Evolutionary conservation across 2,888 invertebrate genomes (phyloP).

Genomic region (Periphyllus acericola): DNA sequence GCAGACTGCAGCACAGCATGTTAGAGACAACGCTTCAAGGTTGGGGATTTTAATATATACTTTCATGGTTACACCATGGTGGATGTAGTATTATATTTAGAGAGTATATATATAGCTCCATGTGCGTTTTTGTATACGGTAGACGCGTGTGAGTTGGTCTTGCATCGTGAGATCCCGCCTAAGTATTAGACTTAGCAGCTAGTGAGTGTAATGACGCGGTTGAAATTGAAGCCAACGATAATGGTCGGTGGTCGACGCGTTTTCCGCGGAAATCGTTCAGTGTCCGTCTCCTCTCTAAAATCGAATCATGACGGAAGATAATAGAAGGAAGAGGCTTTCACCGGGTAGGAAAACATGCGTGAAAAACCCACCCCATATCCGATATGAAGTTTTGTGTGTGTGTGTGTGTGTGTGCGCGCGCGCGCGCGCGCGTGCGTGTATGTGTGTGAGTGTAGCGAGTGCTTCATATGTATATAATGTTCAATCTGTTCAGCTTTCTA

Average conservation of each 20-base stretch:
- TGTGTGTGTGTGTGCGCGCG: too few relatives aligned
- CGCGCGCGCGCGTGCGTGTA: too few relatives aligned
- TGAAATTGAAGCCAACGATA: background rate
- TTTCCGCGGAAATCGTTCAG: background rate
- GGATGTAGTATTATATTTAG: background rate
- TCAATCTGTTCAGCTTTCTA: conserved; percentile 57
- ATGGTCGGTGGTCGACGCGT: background rate
- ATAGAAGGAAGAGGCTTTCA: conserved; percentile 33
- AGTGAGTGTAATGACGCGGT: background rate
- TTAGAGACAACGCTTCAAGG: background rate
- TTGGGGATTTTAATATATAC: conserved; percentile 9
- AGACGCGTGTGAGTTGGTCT: background rate
- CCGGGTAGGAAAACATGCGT: conserved; percentile 41
- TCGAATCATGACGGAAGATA: background rate
- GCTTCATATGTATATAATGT: too few relatives aligned
- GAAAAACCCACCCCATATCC: conserved; percentile 45
- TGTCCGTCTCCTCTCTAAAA: background rate
- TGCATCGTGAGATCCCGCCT: background rate
- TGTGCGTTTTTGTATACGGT: background rate
- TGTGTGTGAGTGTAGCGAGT: background rate
- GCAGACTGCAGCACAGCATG: background rate
- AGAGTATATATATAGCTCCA: background rate
- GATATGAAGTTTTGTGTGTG: background rate
- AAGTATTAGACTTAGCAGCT: background rate
- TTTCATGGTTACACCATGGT: background rate